Evolutionary conservation across 2,888 invertebrate genomes (phyloP).

Genomic region (Drosophila anceps): DNA sequence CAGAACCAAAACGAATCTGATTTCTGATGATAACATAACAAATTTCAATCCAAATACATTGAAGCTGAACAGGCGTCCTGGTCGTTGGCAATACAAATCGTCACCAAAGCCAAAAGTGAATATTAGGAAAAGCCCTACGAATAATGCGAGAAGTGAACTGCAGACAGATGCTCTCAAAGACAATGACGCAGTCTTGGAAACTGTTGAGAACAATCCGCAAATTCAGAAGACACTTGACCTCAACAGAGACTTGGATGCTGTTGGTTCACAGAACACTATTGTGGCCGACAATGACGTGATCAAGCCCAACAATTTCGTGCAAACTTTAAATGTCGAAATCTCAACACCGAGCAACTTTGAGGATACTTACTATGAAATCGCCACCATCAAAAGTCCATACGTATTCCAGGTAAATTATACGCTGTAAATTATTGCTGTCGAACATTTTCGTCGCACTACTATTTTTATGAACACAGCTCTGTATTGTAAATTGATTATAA

Average conservation of each 20-base stretch:
- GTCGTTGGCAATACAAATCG: constrained; percentile 96
- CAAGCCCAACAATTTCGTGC: constrained; percentile 87
- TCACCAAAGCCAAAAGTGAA: constrained; percentile 94
- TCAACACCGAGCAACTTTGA: constrained; percentile 94
- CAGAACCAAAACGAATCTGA: constrained; percentile 88
- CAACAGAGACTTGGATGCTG: constrained; percentile 89
- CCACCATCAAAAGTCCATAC: constrained; percentile 95
- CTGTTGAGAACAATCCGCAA: constrained; percentile 85
- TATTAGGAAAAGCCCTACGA: constrained; percentile 90
- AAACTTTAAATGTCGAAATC: constrained; percentile 94
- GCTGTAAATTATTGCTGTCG: too few species aligned
- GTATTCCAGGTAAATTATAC: constrained; percentile 92
- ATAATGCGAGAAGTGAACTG: constrained; percentile 80
- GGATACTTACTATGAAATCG: constrained; percentile 95
- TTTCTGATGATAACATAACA: constrained; percentile 86
- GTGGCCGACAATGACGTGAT: constrained; percentile 86
- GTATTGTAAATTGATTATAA: too few species aligned
- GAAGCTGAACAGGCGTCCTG: constrained; percentile 92
- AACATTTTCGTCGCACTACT: background rate
- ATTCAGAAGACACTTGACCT: constrained; percentile 63
- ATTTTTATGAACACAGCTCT: too few species aligned
- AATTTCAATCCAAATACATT: constrained; percentile 91
- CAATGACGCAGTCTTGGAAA: constrained; percentile 70
- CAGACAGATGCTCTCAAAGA: constrained; percentile 79
- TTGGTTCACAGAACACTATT: constrained; percentile 88